Conservation (phyloP, 2,797 vertebrate genomes). For the Anolis apletophallus region DNA sequence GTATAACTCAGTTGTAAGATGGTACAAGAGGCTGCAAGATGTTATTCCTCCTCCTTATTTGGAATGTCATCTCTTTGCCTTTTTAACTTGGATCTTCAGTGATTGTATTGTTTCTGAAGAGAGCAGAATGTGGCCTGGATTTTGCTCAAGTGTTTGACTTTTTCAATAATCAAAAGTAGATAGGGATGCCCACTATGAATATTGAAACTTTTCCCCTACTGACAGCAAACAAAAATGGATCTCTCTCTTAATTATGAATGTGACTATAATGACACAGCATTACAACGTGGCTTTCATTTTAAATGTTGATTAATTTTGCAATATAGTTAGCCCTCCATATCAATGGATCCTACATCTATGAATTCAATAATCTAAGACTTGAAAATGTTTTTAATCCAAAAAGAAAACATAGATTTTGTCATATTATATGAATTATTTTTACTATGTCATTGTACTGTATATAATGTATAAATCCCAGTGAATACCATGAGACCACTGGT, state of each 20-base stretch:
- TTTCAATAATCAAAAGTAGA: constrained; percentile 29
- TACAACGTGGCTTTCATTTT: constrained; percentile 8
- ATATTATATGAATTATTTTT: too few relatives aligned
- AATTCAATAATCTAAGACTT: too few relatives aligned
- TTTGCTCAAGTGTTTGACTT: background rate
- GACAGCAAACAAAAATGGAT: constrained; percentile 36
- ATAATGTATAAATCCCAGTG: too few relatives aligned
- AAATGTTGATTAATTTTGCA: constrained; percentile 45
- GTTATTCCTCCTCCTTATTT: background rate
- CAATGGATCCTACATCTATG: too few relatives aligned
- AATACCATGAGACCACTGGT: too few relatives aligned
- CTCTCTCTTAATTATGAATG: constrained; percentile 5
- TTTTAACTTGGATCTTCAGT: background rate
- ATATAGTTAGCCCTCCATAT: background rate
- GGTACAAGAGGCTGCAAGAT: background rate
- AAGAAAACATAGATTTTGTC: too few relatives aligned
- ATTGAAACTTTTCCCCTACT: constrained; percentile 38
- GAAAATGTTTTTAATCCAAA: too few relatives aligned
- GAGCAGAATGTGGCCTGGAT: constrained; percentile 17
- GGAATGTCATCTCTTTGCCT: background rate
- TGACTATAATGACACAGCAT: constrained; percentile 17
- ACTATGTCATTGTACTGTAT: too few relatives aligned
- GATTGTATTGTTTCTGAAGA: constrained; percentile 4
- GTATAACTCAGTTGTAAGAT: background rate
- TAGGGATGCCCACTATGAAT: constrained; percentile 29